Percentiles rank a stretch among this genome's conserved stretches.
These are phyloP conservation scores for Parazoanthus atlanticus DNA, from an alignment of 92 coral and sea anemone genomes.

Conservation along the genomic window DNA sequence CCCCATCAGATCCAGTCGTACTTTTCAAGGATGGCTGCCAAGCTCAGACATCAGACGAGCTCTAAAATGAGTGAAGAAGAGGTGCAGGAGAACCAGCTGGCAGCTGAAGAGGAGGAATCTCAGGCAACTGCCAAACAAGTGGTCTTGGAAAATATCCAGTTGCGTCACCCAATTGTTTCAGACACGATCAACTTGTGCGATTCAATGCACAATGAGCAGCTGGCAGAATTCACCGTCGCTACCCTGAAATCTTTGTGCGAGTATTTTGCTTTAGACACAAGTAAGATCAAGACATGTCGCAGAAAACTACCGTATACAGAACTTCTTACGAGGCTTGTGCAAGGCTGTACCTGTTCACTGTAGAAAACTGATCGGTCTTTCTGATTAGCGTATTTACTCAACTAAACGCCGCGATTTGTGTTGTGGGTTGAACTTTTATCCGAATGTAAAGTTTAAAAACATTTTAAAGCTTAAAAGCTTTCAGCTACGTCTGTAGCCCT, in stretches of 20 bases:
- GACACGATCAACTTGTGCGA: slow-evolving; percentile 20
- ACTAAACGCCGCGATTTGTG: neutral
- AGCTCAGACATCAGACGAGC: neutral
- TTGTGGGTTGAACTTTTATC: too few relatives aligned
- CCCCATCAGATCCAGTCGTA: neutral
- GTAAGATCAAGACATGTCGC: neutral
- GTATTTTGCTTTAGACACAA: neutral
- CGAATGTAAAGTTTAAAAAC: too few relatives aligned
- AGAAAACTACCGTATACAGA: neutral
- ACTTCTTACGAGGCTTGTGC: neutral
- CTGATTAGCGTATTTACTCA: neutral
- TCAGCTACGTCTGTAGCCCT: too few relatives aligned
- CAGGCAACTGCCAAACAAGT: neutral
- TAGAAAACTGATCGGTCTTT: neutral
- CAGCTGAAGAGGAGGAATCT: neutral
- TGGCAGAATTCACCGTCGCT: neutral
- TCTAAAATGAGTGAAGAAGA: neutral
- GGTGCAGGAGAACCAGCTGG: neutral
- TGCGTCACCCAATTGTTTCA: neutral
- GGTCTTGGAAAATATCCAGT: neutral
- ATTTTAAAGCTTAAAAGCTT: too few relatives aligned
- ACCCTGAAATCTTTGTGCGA: neutral
- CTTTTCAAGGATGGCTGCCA: slow-evolving; percentile 10
- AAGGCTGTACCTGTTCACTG: neutral
- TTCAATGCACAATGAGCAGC: neutral